These are phyloP conservation scores for Myopa tessellatipennis DNA, from an alignment of 2,888 invertebrate genomes.

Conservation along the genomic window DNA sequence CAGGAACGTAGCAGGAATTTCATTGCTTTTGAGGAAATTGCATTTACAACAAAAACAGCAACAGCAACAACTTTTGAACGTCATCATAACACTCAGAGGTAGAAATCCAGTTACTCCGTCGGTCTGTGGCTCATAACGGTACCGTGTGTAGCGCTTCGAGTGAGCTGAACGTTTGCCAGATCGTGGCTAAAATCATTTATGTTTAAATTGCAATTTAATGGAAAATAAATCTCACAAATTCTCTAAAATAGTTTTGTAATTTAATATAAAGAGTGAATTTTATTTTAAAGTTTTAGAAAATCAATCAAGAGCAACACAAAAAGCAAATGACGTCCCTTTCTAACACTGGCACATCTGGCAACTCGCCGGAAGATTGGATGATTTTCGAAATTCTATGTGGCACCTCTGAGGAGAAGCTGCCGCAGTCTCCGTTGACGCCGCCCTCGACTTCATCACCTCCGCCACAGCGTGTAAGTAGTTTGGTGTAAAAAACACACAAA, in stretches of 20 bases:
- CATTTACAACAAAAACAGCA: constrained; percentile 19
- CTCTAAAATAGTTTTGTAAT: too few species aligned
- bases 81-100: too few species aligned
- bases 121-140: neutral
- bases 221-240: neutral
- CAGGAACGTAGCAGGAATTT: constrained; percentile 33
- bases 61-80: neutral
- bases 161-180: neutral
- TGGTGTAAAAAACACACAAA: too few species aligned
- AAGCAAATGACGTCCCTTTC: neutral
- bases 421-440: neutral
- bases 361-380: constrained; percentile 78
- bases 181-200: neutral
- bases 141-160: neutral
- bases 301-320: neutral
- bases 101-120: too few species aligned
- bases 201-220: too few species aligned
- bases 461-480: too few species aligned
- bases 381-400: constrained; percentile 76
- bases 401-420: neutral
- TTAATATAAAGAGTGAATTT: too few species aligned
- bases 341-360: constrained; percentile 55
- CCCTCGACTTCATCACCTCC: too few species aligned
- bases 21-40: constrained; percentile 35
- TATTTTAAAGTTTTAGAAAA: neutral